A percentile compares a stretch with the other conserved stretches of the same genome.
These are phyloP conservation scores for Serranochromis macrocephalus DNA, from an alignment of 2,113 vertebrate genomes.

Conservation along the genomic window DNA sequence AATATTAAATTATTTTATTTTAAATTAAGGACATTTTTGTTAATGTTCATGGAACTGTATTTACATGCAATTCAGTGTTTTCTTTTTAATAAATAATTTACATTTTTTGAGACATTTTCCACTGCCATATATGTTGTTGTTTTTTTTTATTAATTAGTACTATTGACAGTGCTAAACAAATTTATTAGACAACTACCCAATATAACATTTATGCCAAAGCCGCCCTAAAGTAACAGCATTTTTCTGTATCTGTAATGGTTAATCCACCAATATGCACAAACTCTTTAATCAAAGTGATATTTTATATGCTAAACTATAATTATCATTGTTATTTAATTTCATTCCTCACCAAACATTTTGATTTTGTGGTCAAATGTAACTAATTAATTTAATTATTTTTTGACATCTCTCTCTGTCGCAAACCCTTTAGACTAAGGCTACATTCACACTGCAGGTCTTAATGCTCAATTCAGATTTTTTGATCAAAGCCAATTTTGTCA, in stretches of 20 bases:
- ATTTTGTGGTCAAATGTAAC: background rate
- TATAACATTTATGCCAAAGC: background rate
- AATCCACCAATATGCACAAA: background rate
- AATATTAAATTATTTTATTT: background rate
- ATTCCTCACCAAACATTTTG: background rate
- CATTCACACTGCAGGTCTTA: too few species aligned
- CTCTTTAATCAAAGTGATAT: background rate
- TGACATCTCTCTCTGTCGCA: background rate
- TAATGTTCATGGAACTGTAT: background rate
- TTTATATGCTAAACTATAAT: background rate
- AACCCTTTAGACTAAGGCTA: background rate
- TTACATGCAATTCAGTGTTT: background rate
- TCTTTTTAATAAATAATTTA: fast-evolving
- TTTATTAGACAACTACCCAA: background rate
- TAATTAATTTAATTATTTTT: background rate
- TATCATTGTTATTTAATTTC: background rate
- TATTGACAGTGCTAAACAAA: background rate
- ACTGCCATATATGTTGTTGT: background rate
- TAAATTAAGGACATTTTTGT: background rate
- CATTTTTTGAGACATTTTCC: background rate
- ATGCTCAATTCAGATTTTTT: too few species aligned
- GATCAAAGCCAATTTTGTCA: too few species aligned
- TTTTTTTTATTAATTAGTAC: background rate
- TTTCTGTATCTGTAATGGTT: background rate
- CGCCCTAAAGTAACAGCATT: background rate